Evolutionary conservation across 2,113 vertebrate genomes (phyloP).

Genomic region (Anhinga rufa): DNA sequence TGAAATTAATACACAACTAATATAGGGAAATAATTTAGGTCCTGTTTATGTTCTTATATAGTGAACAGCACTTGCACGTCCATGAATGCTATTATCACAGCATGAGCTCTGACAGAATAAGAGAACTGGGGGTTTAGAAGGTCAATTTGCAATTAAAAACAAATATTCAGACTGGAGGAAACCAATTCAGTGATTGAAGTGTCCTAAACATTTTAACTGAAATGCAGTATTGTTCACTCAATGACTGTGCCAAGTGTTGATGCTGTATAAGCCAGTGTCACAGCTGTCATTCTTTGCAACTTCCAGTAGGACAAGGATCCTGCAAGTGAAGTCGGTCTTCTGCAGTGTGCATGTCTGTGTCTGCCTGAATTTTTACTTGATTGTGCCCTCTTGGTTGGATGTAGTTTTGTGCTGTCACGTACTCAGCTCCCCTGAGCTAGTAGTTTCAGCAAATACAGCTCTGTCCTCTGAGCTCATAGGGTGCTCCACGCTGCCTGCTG

Average conservation of each 20-base stretch:
- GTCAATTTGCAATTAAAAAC: neutral
- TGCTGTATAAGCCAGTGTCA: neutral
- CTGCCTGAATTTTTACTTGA: neutral
- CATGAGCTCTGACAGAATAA: neutral
- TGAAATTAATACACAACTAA: neutral
- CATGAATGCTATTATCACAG: neutral
- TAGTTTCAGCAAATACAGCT: neutral
- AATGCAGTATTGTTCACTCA: neutral
- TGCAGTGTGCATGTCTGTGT: neutral
- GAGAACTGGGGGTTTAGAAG: neutral
- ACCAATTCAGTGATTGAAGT: neutral
- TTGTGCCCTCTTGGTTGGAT: neutral
- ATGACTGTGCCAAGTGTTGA: neutral
- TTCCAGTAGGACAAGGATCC: neutral
- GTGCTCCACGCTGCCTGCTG: neutral
- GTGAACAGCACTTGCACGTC: neutral
- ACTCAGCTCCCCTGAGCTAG: neutral
- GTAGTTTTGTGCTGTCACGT: neutral
- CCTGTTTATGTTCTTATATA: neutral
- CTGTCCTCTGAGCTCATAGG: neutral
- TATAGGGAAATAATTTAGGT: neutral
- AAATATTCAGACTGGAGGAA: neutral
- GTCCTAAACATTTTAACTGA: neutral
- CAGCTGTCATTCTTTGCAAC: neutral
- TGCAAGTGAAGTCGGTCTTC: neutral